Percentiles rank a stretch among this genome's conserved stretches.
These are phyloP conservation scores for Camponotus vicinus DNA, from an alignment of 1,140 invertebrate species.

Conservation along the genomic window DNA sequence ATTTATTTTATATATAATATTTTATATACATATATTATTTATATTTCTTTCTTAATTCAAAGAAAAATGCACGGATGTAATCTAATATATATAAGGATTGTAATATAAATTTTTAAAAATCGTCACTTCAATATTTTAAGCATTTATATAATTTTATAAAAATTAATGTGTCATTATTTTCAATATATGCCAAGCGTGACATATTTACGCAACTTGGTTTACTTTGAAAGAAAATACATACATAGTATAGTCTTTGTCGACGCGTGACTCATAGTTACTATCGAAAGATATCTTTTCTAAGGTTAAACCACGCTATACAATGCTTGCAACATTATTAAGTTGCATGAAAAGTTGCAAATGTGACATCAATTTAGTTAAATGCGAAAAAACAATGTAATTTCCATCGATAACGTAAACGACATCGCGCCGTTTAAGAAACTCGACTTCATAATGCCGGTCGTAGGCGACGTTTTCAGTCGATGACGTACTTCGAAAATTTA, in stretches of 20 bases:
- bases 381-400: neutral
- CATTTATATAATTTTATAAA: neutral
- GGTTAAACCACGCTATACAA: neutral
- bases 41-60: neutral
- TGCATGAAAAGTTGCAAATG: neutral
- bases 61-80: neutral
- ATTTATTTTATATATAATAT: neutral
- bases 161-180: neutral
- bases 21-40: neutral
- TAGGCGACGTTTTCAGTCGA: slow-evolving; percentile 41
- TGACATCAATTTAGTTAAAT: slow-evolving; percentile 24
- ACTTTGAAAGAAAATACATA: neutral
- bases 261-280: neutral
- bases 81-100: neutral
- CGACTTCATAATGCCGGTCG: slow-evolving; percentile 9
- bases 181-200: neutral
- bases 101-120: neutral
- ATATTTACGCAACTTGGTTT: neutral
- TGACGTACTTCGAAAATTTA: slow-evolving; percentile 55
- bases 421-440: slow-evolving; percentile 44
- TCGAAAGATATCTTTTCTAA: slow-evolving; percentile 10
- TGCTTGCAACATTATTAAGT: neutral
- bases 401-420: slow-evolving; percentile 4
- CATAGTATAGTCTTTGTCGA: neutral
- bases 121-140: neutral